Percentiles rank a stretch among this genome's conserved stretches.
These are phyloP conservation scores for Xiphophorus couchianus DNA, from an alignment of 2,113 vertebrate genomes.

Conservation along the genomic window DNA sequence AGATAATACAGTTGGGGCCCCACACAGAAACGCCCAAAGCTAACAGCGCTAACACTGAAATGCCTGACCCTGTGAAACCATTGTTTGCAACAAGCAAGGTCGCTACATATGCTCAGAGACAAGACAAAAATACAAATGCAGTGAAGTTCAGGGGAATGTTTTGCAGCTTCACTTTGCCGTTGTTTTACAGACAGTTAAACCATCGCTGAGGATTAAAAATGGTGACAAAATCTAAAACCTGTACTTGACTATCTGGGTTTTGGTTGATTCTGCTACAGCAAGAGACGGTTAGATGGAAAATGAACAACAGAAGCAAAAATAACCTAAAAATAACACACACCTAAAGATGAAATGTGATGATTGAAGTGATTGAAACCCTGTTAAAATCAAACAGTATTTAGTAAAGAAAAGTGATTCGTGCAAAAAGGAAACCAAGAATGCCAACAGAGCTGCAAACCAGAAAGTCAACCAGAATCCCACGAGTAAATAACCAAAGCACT, in stretches of 20 bases:
- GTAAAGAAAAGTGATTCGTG: not conserved
- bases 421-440: not conserved
- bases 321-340: conserved; percentile 2
- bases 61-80: conserved; percentile 76
- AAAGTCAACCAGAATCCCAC: not conserved
- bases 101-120: conserved; percentile 18
- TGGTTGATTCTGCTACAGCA: not conserved
- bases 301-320: not conserved
- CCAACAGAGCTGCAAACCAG: not conserved
- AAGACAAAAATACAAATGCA: conserved; percentile 33
- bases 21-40: conserved; percentile 69
- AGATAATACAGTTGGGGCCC: conserved; percentile 72
- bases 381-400: conserved; percentile 70
- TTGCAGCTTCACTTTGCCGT: not conserved
- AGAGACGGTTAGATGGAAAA: too few relatives aligned
- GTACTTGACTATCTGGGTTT: not conserved
- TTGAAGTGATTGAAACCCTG: conserved; percentile 61
- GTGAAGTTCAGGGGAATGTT: not conserved
- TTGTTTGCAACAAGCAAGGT: conserved; percentile 60
- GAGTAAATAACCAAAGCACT: conserved; percentile 14
- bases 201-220: not conserved
- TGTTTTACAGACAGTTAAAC: not conserved
- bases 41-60: conserved; percentile 69
- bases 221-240: conserved; percentile 2
- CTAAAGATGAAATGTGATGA: conserved; percentile 77